Evolutionary conservation across 2,797 vertebrate genomes (phyloP).

Genomic region (Crocodylus rhombifer): DNA sequence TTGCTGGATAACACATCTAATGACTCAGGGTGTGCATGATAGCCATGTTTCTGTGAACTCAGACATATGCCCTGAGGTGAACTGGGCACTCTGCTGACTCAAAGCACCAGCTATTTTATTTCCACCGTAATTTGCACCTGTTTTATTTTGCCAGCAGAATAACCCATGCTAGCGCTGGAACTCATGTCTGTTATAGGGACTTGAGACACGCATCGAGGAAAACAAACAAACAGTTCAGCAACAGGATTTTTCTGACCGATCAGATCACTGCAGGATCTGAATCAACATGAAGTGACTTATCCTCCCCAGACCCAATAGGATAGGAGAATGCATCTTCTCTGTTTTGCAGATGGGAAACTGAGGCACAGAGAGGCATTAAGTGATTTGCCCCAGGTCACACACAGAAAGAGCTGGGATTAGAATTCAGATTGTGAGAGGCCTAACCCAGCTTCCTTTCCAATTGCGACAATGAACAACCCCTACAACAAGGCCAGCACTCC

Average conservation of each 20-base stretch:
- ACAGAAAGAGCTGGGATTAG: not conserved
- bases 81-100: constrained; percentile 82
- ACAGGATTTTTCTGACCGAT: not conserved
- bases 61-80: constrained; percentile 82
- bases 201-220: constrained; percentile 59
- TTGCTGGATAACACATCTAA: constrained; percentile 84
- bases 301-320: not conserved
- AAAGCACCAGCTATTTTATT: constrained; percentile 80
- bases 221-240: constrained; percentile 53
- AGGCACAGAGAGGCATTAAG: not conserved
- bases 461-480: not conserved
- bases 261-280: not conserved
- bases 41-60: constrained; percentile 82
- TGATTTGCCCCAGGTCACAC: constrained; percentile 21
- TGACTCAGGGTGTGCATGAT: constrained; percentile 80
- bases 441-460: not conserved
- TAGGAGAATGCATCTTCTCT: not conserved
- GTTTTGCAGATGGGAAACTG: constrained; percentile 11
- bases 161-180: constrained; percentile 81
- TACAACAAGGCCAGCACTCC: not conserved
- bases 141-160: constrained; percentile 86
- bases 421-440: not conserved
- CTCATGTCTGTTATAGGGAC: constrained; percentile 69
- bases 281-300: not conserved
- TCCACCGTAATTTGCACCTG: constrained; percentile 85